Conservation (phyloP, 2,888 invertebrate genomes). For the Hermaeophaga mercurialis region DNA sequence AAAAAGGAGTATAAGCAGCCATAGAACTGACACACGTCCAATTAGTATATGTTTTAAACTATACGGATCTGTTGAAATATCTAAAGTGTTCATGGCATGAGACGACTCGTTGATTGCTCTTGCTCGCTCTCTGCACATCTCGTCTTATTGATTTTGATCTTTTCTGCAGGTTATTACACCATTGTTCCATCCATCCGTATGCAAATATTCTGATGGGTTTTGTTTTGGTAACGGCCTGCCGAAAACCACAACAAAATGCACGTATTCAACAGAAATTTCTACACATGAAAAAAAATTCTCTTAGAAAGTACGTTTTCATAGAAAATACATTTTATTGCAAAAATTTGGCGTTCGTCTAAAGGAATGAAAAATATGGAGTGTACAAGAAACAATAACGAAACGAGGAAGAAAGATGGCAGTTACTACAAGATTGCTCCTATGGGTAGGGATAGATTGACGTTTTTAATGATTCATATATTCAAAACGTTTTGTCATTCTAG, state of each 20-base stretch:
- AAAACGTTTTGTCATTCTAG: too few relatives aligned
- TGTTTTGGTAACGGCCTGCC: conserved; percentile 34
- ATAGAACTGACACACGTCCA: conserved; percentile 56
- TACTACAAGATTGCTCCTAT: too few relatives aligned
- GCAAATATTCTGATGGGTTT: conserved; percentile 42
- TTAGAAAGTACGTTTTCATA: too few relatives aligned
- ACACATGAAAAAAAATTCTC: too few relatives aligned
- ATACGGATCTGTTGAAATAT: conserved; percentile 53
- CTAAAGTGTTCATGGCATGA: conserved; percentile 45
- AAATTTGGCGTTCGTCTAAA: too few relatives aligned
- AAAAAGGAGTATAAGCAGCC: conserved; percentile 52
- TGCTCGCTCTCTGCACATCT: conserved; percentile 42
- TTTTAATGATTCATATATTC: too few relatives aligned
- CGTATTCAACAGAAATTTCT: conserved; percentile 7
- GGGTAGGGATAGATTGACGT: too few relatives aligned
- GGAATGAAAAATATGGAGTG: too few relatives aligned
- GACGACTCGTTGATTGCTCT: conserved; percentile 30
- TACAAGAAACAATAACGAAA: too few relatives aligned
- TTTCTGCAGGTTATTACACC: conserved; percentile 48
- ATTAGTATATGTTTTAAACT: conserved; percentile 57
- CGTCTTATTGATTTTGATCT: conserved; percentile 55
- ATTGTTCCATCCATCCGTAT: conserved; percentile 53
- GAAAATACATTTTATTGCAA: too few relatives aligned
- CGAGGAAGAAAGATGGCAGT: too few relatives aligned
- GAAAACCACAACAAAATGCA: conserved; percentile 25